Conservation (phyloP, 1,140 invertebrate genomes). For the Brachionus angularis region DNA sequence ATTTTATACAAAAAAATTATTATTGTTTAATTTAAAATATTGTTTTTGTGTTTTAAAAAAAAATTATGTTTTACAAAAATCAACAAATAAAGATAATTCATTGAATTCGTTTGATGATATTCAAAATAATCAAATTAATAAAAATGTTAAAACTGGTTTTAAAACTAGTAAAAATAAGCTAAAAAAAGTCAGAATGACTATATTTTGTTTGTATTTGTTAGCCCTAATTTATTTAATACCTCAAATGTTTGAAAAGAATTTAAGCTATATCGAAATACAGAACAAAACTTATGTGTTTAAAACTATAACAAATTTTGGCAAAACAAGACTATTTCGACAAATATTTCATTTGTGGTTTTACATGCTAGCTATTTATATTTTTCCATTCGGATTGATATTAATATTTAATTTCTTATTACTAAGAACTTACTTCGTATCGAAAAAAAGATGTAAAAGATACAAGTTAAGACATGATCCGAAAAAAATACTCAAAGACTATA, state of each 20-base stretch:
- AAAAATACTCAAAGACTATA: conserved; percentile 30
- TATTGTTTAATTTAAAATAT: neutral
- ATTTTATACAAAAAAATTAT: conserved; percentile 9
- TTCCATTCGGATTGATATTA: conserved; percentile 15
- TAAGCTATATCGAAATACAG: conserved; percentile 18
- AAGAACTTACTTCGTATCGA: conserved; percentile 17
- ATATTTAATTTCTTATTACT: conserved; percentile 9
- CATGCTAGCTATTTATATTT: conserved; percentile 39
- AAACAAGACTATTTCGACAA: conserved; percentile 9
- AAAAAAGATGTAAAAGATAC: conserved; percentile 41
- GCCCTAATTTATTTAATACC: conserved; percentile 32
- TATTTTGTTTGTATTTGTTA: neutral
- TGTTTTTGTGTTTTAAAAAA: too few relatives aligned
- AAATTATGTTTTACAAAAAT: too few relatives aligned
- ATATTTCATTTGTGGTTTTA: conserved; percentile 43
- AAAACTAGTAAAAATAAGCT: neutral
- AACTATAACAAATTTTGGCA: conserved; percentile 11
- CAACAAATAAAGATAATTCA: too few relatives aligned
- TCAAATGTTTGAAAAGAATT: conserved; percentile 35
- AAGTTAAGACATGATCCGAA: neutral
- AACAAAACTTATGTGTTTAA: conserved; percentile 29
- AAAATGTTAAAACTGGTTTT: too few relatives aligned
- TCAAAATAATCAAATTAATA: too few relatives aligned
- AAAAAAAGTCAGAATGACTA: neutral
- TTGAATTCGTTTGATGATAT: too few relatives aligned